Conservation (phyloP, 1,140 invertebrate species). For the Lordiphosa collinella region DNA sequence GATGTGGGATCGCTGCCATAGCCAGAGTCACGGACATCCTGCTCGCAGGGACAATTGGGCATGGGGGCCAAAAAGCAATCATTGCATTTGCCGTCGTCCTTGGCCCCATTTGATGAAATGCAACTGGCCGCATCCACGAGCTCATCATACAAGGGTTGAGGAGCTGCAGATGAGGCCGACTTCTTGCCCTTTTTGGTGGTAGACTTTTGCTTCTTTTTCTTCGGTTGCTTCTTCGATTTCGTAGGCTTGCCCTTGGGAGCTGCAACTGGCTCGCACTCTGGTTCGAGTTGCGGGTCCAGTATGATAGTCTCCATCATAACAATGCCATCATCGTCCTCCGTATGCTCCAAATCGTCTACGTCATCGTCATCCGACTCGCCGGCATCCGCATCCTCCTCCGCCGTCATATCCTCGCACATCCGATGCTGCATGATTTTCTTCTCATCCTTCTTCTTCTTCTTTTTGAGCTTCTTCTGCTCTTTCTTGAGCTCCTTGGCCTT, state of each 20-base stretch:
- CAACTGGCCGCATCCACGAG: conserved; percentile 32
- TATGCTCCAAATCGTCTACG: conserved; percentile 18
- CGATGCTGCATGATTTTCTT: conserved; percentile 80
- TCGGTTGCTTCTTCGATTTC: conserved; percentile 74
- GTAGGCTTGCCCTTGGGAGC: conserved; percentile 43
- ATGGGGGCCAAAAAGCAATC: conserved; percentile 52
- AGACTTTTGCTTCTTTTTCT: conserved; percentile 67
- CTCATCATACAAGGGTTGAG: conserved; percentile 21
- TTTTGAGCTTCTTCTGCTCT: conserved; percentile 92
- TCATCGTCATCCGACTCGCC: conserved; percentile 41
- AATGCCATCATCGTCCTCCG: conserved; percentile 52
- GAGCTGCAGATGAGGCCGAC: background rate
- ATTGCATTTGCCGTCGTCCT: conserved; percentile 41
- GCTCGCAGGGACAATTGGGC: conserved; percentile 79
- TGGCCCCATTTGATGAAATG: conserved; percentile 30
- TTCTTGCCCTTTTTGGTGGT: conserved; percentile 30
- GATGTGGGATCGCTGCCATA: conserved; percentile 86
- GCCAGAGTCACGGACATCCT: conserved; percentile 86
- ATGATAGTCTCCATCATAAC: conserved; percentile 17
- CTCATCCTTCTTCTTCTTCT: conserved; percentile 90
- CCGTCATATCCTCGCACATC: conserved; percentile 28
- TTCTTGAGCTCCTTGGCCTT: conserved; percentile 89
- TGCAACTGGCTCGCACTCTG: conserved; percentile 13
- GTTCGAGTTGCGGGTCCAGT: background rate
- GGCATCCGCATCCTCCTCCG: conserved; percentile 8